Evolutionary conservation across 2,113 vertebrate genomes (phyloP).

Genomic region (Heloderma charlesbogerti): DNA sequence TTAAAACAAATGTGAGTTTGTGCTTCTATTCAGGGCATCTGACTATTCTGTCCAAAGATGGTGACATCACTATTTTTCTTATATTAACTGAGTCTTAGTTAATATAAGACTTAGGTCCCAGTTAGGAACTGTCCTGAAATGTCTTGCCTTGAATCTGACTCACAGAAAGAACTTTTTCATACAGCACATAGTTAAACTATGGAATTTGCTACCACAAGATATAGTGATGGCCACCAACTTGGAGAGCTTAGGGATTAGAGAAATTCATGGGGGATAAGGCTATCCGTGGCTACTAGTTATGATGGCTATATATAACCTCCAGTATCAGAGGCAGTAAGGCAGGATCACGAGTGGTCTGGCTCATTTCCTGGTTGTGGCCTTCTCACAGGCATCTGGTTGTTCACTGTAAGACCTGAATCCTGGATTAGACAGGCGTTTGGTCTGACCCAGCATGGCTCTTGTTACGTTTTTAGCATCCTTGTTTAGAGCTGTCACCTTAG

Average conservation of each 20-base stretch:
- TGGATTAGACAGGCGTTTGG: not conserved
- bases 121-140: not conserved
- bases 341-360: not conserved
- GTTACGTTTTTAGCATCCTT: not conserved
- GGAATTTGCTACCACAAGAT: not conserved
- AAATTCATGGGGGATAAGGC: not conserved
- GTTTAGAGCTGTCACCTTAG: not conserved
- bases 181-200: not conserved
- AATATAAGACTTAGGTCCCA: no score
- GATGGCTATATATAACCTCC: not conserved
- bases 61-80: not conserved
- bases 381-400: not conserved
- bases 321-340: not conserved
- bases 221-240: not conserved
- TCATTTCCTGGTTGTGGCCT: not conserved
- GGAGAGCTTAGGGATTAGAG: not conserved
- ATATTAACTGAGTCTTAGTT: not conserved
- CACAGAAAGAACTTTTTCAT: not conserved
- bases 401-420: not conserved
- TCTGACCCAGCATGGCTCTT: not conserved
- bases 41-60: not conserved
- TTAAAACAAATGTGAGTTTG: not conserved
- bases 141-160: not conserved
- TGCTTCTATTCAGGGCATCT: not conserved
- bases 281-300: not conserved